phyloP scores from a whole-genome alignment of 2,888 invertebrate genomes.

The Bombylius major region DNA sequence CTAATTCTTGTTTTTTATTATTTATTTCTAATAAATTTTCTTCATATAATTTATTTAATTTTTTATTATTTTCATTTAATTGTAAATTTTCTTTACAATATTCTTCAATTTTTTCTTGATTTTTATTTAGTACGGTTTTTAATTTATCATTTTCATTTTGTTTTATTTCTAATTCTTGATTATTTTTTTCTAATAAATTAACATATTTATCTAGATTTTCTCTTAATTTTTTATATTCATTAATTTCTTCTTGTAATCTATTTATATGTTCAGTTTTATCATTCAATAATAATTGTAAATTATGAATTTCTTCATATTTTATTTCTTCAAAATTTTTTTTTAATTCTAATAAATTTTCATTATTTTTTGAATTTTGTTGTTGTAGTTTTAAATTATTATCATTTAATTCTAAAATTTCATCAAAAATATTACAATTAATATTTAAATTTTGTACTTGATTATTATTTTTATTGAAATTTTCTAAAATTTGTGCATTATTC shows the following conservation, averaged over 20 bases:
- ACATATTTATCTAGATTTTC: conserved; percentile 9
- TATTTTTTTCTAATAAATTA: conserved; percentile 4
- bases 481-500: too few relatives aligned
- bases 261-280: too few relatives aligned
- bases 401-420: too few relatives aligned
- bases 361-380: too few relatives aligned
- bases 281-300: too few relatives aligned
- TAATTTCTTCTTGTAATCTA: background rate
- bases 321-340: too few relatives aligned
- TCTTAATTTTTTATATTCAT: conserved; percentile 5
- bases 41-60: background rate
- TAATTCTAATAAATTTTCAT: too few relatives aligned
- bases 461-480: too few relatives aligned
- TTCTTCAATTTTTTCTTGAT: background rate
- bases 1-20: background rate
- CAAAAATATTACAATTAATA: too few relatives aligned
- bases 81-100: background rate
- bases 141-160: conserved; percentile 4
- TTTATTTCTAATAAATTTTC: background rate
- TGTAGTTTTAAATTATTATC: too few relatives aligned
- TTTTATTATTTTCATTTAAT: background rate
- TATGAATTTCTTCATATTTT: too few relatives aligned
- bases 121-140: background rate
- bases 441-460: too few relatives aligned
- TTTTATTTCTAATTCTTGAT: conserved; percentile 3